Evolutionary conservation across 2,113 vertebrate genomes (phyloP).

Genomic region (Xyliphius kryptos): DNA sequence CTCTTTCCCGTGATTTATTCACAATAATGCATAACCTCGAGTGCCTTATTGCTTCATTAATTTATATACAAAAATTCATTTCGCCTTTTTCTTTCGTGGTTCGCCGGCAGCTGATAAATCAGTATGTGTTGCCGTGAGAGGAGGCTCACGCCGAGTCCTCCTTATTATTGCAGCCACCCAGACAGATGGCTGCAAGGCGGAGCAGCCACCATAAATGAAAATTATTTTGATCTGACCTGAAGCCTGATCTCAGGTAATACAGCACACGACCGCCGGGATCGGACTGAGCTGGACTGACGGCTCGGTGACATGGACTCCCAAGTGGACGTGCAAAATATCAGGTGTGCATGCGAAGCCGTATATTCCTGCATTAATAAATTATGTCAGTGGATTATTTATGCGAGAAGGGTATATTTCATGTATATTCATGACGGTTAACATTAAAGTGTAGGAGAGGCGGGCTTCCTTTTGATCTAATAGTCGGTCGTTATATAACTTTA

Average conservation of each 20-base stretch:
- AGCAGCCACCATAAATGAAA: conserved; percentile 25
- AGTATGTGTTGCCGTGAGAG: conserved; percentile 22
- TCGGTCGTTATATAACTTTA: too few species aligned
- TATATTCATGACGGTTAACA: too few species aligned
- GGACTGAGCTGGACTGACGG: conserved; percentile 9
- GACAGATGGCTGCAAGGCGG: conserved; percentile 14
- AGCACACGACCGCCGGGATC: conserved; percentile 7
- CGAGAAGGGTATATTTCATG: too few species aligned
- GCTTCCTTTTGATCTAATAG: too few species aligned
- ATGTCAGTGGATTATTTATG: too few species aligned
- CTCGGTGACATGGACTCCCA: neutral
- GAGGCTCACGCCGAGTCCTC: conserved; percentile 15
- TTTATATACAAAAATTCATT: too few species aligned
- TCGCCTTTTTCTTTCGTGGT: neutral
- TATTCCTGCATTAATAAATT: too few species aligned
- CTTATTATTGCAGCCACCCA: conserved; percentile 27
- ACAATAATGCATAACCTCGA: too few species aligned
- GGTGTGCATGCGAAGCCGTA: neutral
- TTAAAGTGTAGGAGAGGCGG: too few species aligned
- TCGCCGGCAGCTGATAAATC: conserved; percentile 23
- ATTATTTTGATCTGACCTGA: conserved; percentile 31
- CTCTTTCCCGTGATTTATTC: too few species aligned
- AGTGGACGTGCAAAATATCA: neutral
- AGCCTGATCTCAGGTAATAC: conserved; percentile 26
- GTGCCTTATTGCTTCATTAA: too few species aligned